Conservation (phyloP, 1,140 invertebrate species). For the Brachionus manjavacas region DNA sequence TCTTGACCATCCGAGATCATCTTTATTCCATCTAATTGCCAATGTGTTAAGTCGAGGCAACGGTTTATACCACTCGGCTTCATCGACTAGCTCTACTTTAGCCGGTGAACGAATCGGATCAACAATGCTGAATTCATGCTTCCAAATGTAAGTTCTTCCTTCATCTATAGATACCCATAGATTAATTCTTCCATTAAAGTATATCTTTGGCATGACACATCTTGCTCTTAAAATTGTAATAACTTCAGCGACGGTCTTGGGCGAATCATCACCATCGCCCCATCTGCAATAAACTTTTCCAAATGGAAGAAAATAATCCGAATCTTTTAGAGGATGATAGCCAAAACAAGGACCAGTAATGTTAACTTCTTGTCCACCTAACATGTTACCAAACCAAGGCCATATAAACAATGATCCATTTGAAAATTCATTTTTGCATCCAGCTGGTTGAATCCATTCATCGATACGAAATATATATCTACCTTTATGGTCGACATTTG, state of each 20-base stretch:
- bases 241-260: constrained; percentile 19
- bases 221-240: constrained; percentile 30
- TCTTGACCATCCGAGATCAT: constrained; percentile 35
- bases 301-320: constrained; percentile 35
- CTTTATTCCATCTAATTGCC: constrained; percentile 39
- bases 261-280: constrained; percentile 23
- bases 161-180: constrained; percentile 34
- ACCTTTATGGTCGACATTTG: constrained; percentile 78
- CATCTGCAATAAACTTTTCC: constrained; percentile 39
- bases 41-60: background rate
- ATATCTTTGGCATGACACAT: constrained; percentile 38
- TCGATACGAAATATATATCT: constrained; percentile 88
- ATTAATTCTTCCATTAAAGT: constrained; percentile 36
- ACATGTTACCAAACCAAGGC: constrained; percentile 87
- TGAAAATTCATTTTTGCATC: constrained; percentile 62
- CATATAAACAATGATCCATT: constrained; percentile 70
- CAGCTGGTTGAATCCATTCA: constrained; percentile 83
- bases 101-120: constrained; percentile 16
- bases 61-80: constrained; percentile 30
- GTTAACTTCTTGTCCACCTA: constrained; percentile 86
- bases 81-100: constrained; percentile 11
- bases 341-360: constrained; percentile 84
- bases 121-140: constrained; percentile 29
- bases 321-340: constrained; percentile 9
- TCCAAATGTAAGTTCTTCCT: constrained; percentile 40